A percentile compares a stretch with the other conserved stretches of the same genome.
These are phyloP conservation scores for Ctena decussata DNA, from an alignment of 2,888 invertebrate genomes.

Conservation along the genomic window DNA sequence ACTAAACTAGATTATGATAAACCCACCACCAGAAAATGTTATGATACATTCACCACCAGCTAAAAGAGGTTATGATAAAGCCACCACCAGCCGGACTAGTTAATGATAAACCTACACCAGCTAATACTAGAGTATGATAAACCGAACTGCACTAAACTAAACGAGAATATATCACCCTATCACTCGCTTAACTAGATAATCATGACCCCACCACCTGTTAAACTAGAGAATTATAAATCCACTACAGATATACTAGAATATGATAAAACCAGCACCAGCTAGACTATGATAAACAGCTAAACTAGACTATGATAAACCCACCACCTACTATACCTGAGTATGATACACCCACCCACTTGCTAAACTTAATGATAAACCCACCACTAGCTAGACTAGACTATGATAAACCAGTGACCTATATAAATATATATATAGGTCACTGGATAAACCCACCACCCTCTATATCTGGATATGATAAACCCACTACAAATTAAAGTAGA, in stretches of 20 bases:
- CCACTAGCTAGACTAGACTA: not conserved
- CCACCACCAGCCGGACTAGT: not conserved
- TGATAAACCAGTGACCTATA: not conserved
- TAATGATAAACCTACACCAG: not conserved
- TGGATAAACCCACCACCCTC: not conserved
- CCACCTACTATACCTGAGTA: not conserved
- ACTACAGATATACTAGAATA: not conserved
- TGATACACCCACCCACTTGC: not conserved
- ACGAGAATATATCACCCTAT: not conserved
- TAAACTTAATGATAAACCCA: not conserved
- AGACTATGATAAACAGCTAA: not conserved
- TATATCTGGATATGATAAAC: not conserved
- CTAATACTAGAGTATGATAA: not conserved
- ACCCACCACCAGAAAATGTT: not conserved
- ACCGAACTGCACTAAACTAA: not conserved
- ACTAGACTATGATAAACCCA: not conserved
- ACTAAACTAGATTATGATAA: not conserved
- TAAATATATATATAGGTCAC: too few species aligned
- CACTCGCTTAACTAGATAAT: not conserved
- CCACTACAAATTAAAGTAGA: not conserved
- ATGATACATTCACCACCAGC: not conserved
- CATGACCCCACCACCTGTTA: not conserved
- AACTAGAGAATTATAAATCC: not conserved
- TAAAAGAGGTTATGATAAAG: not conserved
- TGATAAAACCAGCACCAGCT: not conserved